Base-by-base conservation (phyloP, 1,140 invertebrate genomes). In the Arion vulgaris region DNA sequence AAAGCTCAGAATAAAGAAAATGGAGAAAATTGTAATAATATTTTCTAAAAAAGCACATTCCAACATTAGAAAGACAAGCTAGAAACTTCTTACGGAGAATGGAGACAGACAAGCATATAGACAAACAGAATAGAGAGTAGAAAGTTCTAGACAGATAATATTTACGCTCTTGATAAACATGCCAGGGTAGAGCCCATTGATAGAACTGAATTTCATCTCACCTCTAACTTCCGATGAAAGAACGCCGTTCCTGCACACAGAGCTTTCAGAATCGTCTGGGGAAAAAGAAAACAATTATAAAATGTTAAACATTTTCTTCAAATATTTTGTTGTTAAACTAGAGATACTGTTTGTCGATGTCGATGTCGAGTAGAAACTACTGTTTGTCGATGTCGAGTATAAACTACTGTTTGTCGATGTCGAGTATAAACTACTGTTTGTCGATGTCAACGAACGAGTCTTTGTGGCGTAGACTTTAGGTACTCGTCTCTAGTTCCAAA, bases 151-250 rank as follows among this genome's bases (percentile, higher is more conserved):
- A 66, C 62, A 66, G 62, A 66, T 28, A 66, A 66, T 66, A 66
- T 66, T 66, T 28, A 66, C 62, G 28, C 62, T 66, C 0, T 7
- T 5, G 62, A 66, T 23, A 32, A 32, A 1, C n/a, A 32, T 0
- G 17, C 7, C 1, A 66, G 62, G 5, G 5, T 32, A 34, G 62
- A 66, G 5, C n/a, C 62, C 17, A 23, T 32, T 66, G 2, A 28
- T 17, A 17, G 19, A 1, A 7, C 4, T n/a, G 28, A 28, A 66
- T 28, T 2, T 7, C 7, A 7, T 26, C 83, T 85, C 84, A 88
- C 87, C 84, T 88, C 87, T 26, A 88, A 75, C 36, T 83, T 87
- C n/a, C 84, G 76, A 41, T 86, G 83, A 49, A 88, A 86, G 72
- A 88, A 86, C 34, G 79, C 53, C 45, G 71, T 69, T 0, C 85